Evolutionary conservation across 2,113 vertebrate species (phyloP).

Genomic region (Stomatorhinus ivindoensis): DNA sequence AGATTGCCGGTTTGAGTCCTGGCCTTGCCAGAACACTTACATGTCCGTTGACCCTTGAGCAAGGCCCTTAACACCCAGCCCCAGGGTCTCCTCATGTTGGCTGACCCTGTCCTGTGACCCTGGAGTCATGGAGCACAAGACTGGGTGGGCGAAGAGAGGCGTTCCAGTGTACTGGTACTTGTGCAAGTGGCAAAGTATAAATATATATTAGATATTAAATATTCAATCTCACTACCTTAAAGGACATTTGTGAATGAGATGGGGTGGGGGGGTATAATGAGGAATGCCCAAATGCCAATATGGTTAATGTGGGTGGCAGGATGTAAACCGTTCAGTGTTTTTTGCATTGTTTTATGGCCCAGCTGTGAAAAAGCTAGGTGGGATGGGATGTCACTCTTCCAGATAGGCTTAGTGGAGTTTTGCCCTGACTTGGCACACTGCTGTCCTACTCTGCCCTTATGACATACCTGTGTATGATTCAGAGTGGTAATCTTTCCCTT

Average conservation of each 20-base stretch:
- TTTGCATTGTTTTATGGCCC: background rate
- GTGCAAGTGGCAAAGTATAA: background rate
- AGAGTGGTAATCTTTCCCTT: slow-evolving; percentile 70
- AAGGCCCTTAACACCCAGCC: background rate
- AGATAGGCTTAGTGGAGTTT: background rate
- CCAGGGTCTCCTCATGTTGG: background rate
- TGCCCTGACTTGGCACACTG: background rate
- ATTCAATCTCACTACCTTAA: background rate
- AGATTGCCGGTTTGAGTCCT: background rate
- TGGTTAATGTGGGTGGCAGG: background rate
- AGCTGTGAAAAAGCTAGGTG: background rate
- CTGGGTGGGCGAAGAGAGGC: background rate
- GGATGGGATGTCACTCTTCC: background rate
- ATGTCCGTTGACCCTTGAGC: background rate
- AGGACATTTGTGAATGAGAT: background rate
- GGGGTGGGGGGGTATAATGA: background rate
- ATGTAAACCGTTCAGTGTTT: background rate
- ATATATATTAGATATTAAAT: background rate
- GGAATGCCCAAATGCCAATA: too few species aligned
- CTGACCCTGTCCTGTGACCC: background rate
- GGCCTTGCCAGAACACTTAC: background rate
- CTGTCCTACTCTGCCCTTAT: background rate
- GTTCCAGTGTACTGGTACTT: background rate
- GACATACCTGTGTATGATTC: slow-evolving; percentile 62
- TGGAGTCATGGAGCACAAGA: background rate